These are phyloP conservation scores for Rhynchonycteris naso DNA, from an alignment of 2,797 vertebrate genomes.

Conservation along the genomic window DNA sequence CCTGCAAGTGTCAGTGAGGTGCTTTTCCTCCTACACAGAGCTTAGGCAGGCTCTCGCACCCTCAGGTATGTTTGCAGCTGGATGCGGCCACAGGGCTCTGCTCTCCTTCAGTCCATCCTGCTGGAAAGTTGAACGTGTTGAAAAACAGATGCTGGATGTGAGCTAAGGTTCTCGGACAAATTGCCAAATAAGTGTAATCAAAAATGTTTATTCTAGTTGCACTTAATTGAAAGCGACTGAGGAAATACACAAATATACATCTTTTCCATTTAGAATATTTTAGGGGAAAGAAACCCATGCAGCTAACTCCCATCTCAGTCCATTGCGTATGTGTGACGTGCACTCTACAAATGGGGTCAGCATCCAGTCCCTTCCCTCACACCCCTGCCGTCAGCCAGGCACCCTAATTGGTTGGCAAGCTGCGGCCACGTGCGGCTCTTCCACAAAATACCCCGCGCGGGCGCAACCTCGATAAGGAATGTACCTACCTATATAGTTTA, in stretches of 20 bases:
- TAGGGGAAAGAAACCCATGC: neutral
- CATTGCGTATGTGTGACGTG: neutral
- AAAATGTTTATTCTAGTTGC: constrained; percentile 50
- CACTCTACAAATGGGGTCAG: neutral
- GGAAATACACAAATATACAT: constrained; percentile 46
- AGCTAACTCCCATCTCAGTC: neutral
- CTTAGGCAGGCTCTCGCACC: neutral
- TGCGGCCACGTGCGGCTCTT: too few relatives aligned
- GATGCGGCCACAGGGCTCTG: neutral
- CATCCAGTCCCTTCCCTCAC: neutral
- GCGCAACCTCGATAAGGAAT: too few relatives aligned
- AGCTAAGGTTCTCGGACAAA: constrained; percentile 53
- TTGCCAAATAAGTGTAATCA: constrained; percentile 67
- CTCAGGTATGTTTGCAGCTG: constrained; percentile 16
- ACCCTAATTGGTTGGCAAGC: neutral
- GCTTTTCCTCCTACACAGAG: constrained; percentile 37
- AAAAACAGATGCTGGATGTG: constrained; percentile 60
- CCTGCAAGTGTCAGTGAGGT: neutral
- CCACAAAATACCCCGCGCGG: too few relatives aligned
- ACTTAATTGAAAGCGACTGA: constrained; percentile 52
- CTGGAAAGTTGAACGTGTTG: constrained; percentile 42
- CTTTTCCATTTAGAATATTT: constrained; percentile 29
- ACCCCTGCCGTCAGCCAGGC: neutral
- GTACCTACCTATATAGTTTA: too few relatives aligned
- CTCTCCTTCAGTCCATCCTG: neutral